A percentile compares a stretch with the other conserved stretches of the same genome.
Conservation (phyloP, 1,140 invertebrate genomes). For the Batillaria attramentaria region DNA sequence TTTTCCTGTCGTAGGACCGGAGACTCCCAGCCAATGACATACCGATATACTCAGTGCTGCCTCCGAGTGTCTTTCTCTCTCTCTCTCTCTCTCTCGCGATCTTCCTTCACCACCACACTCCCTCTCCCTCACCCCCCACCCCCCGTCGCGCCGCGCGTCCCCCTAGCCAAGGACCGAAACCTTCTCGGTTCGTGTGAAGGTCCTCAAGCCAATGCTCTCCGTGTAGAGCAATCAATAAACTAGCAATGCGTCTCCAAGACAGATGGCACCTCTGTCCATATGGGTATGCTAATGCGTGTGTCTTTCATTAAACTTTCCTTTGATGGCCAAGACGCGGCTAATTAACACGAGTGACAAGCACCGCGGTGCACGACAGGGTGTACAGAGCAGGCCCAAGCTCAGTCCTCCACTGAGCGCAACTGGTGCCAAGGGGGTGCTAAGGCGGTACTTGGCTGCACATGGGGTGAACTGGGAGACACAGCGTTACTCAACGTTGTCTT, state of each 20-base stretch:
- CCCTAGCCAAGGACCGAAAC: conserved; percentile 23
- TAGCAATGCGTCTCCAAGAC: conserved; percentile 28
- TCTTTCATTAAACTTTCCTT: conserved; percentile 42
- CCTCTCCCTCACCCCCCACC: background rate
- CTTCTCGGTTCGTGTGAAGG: conserved; percentile 28
- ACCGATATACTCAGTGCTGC: background rate
- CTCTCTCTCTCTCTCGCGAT: conserved; percentile 19
- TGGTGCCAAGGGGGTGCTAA: background rate
- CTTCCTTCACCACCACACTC: conserved; percentile 17
- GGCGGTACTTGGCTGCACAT: background rate
- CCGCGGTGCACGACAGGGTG: background rate
- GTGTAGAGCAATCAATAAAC: conserved; percentile 26
- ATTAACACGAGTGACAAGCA: conserved; percentile 38
- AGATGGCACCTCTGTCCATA: conserved; percentile 42
- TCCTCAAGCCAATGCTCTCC: conserved; percentile 34
- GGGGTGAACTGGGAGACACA: background rate
- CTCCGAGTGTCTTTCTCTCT: background rate
- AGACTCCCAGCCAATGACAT: conserved; percentile 12
- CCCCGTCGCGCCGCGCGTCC: background rate
- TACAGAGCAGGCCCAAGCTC: background rate
- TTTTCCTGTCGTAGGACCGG: background rate
- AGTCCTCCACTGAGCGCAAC: background rate
- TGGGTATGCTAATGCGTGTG: conserved; percentile 39
- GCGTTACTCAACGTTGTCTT: background rate
- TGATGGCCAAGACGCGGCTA: conserved; percentile 29